Percentiles rank a stretch among this genome's conserved stretches.
phyloP scores from a whole-genome alignment of 2,888 invertebrate species.

The Lacanobia wlatinum region DNA sequence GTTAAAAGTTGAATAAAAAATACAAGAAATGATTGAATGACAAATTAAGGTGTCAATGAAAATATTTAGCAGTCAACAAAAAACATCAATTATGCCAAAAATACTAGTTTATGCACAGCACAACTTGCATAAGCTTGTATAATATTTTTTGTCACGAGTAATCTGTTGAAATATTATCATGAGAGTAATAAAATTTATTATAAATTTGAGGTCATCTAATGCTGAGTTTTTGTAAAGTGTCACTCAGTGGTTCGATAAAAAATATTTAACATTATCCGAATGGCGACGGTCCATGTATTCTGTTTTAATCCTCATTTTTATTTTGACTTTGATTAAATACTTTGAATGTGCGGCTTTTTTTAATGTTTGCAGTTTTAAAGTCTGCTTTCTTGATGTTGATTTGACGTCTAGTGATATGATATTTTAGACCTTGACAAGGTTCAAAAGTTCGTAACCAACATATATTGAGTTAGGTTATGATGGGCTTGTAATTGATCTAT shows the following conservation, averaged over 20 bases:
- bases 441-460: slow-evolving; percentile 6
- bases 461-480: neutral
- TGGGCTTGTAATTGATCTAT: slow-evolving; percentile 6
- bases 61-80: slow-evolving; percentile 38
- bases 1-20: neutral
- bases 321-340: slow-evolving; percentile 63
- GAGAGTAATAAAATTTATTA: slow-evolving; percentile 47
- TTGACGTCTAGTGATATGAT: slow-evolving; percentile 19
- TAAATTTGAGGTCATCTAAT: slow-evolving; percentile 50
- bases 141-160: slow-evolving; percentile 51
- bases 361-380: neutral
- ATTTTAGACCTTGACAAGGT: neutral
- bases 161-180: slow-evolving; percentile 60
- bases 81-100: slow-evolving; percentile 37
- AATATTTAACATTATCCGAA: slow-evolving; percentile 46
- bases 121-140: slow-evolving; percentile 47
- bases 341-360: slow-evolving; percentile 30
- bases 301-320: slow-evolving; percentile 58
- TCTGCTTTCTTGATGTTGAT: slow-evolving; percentile 5
- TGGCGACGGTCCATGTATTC: slow-evolving; percentile 38
- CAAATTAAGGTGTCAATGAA: slow-evolving; percentile 44
- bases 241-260: slow-evolving; percentile 51
- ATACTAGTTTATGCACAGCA: slow-evolving; percentile 35
- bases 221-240: slow-evolving; percentile 59
- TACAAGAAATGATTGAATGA: slow-evolving; percentile 21